Evolutionary conservation across 2,113 vertebrate species (phyloP).

Genomic region (Dasyprocta punctata): DNA sequence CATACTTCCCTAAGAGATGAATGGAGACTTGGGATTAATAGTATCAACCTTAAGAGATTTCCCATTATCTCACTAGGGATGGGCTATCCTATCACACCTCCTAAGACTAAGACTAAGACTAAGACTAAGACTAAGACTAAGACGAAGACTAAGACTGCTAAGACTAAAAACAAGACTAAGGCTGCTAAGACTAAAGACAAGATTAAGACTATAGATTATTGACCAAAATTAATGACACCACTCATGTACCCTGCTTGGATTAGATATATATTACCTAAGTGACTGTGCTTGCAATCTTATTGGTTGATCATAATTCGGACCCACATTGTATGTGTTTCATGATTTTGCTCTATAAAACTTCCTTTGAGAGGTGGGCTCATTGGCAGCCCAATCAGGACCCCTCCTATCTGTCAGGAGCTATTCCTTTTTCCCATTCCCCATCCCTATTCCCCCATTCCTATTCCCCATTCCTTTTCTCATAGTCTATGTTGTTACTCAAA

Average conservation of each 20-base stretch:
- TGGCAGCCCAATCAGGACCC: background rate
- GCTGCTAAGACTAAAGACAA: background rate
- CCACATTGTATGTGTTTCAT: background rate
- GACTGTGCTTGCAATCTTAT: background rate
- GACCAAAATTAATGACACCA: background rate
- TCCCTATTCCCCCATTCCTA: background rate
- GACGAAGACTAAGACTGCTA: no score
- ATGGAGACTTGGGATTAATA: background rate
- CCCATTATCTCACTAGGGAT: background rate
- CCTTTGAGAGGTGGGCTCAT: background rate
- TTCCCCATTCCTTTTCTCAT: background rate
- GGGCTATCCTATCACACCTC: background rate
- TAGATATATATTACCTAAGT: background rate
- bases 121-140: background rate
- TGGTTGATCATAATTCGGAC: background rate
- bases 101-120: background rate
- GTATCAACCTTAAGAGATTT: background rate
- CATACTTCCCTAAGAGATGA: background rate
- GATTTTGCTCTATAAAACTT: background rate
- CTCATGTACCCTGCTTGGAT: background rate
- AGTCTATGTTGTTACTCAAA: no score
- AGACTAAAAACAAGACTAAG: no score
- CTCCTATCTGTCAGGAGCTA: background rate
- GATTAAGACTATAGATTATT: background rate
- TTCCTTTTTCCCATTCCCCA: background rate